Evolutionary conservation across 2,113 vertebrate genomes (phyloP).

Genomic region (Semnornis frantzii): DNA sequence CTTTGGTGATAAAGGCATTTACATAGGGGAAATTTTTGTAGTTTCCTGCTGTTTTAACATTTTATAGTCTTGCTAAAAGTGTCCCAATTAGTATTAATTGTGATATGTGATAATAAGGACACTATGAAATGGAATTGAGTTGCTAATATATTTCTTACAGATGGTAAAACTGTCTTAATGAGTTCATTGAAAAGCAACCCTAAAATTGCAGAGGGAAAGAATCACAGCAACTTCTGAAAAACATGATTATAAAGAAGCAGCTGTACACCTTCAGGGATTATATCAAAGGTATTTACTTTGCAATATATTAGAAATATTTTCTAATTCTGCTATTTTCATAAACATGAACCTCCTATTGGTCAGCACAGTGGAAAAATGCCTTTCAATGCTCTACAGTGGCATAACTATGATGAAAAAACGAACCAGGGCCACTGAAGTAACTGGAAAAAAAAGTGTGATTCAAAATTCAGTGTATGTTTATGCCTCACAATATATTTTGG

Average conservation of each 20-base stretch:
- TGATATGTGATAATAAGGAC: not conserved
- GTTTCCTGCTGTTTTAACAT: not conserved
- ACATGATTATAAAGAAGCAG: not conserved
- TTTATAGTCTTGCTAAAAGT: not conserved
- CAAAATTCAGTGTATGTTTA: not conserved
- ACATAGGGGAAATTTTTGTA: not conserved
- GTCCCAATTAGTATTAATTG: not conserved
- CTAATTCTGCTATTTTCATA: slow-evolving; percentile 2
- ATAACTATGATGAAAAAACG: not conserved
- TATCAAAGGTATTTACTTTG: not conserved
- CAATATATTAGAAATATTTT: not conserved
- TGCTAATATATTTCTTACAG: not conserved
- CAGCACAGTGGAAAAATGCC: not conserved
- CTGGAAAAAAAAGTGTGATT: not conserved
- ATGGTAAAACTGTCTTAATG: not conserved
- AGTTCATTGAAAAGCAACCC: not conserved
- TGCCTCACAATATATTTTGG: not conserved
- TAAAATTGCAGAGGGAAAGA: not conserved
- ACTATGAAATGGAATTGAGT: not conserved
- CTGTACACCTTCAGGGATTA: not conserved
- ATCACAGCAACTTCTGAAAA: not conserved
- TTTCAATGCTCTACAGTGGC: not conserved
- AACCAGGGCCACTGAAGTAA: not conserved
- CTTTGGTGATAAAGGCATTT: not conserved
- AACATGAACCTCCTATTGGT: not conserved